Conservation (phyloP, 2,888 invertebrate species). For the Parasteatoda lunata region DNA sequence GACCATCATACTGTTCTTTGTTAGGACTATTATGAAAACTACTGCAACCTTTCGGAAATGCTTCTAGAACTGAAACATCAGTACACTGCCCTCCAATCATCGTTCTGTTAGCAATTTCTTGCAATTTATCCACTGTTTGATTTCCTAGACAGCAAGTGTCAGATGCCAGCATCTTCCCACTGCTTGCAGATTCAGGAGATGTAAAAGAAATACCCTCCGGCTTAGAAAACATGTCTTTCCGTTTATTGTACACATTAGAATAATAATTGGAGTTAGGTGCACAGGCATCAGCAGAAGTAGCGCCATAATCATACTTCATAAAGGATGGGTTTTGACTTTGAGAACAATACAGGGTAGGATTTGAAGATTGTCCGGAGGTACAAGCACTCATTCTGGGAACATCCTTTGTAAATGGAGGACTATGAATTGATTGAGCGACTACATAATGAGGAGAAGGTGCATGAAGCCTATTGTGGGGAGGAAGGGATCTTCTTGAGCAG, state of each 20-base stretch:
- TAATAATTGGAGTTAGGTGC: constrained; percentile 33
- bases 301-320: constrained; percentile 32
- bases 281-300: constrained; percentile 24
- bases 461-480: constrained; percentile 60
- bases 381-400: constrained; percentile 29
- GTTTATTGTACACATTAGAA: constrained; percentile 24
- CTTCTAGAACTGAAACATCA: constrained; percentile 54
- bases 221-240: constrained; percentile 18
- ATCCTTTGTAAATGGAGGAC: constrained; percentile 22
- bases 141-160: constrained; percentile 64
- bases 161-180: constrained; percentile 56
- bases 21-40: constrained; percentile 50
- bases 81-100: constrained; percentile 57
- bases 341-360: constrained; percentile 25
- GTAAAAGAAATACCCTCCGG: constrained; percentile 23
- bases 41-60: constrained; percentile 53
- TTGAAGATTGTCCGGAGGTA: constrained; percentile 25
- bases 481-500: constrained; percentile 63
- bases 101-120: constrained; percentile 60
- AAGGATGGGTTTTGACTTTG: constrained; percentile 34
- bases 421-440: constrained; percentile 51
- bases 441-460: constrained; percentile 55
- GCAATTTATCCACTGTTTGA: constrained; percentile 64
- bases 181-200: constrained; percentile 34
- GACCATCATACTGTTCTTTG: constrained; percentile 48